Evolutionary conservation across 1,140 invertebrate species (phyloP), one percentile per base, ranked within the genome.

Genomic region (Laupala kohalensis): DNA sequence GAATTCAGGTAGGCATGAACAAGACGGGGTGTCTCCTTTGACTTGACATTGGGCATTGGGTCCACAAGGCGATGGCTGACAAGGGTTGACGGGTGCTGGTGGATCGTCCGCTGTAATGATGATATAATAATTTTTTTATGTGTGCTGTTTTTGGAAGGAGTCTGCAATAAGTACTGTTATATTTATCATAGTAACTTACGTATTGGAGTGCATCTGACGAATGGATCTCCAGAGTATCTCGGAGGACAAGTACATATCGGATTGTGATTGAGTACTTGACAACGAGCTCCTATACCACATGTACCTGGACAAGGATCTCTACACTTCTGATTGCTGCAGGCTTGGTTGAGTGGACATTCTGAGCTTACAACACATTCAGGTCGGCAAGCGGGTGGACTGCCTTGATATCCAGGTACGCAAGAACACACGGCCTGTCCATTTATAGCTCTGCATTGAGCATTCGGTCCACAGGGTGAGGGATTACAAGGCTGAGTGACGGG

Each of bases 11-110:
- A n/a, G n/a, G n/a, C n/a, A n/a, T n/a, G n/a, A n/a, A n/a, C n/a
- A n/a, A n/a, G n/a, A n/a, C n/a, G n/a, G n/a, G n/a, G n/a, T n/a
- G n/a, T n/a, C n/a, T n/a, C n/a, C n/a, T n/a, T n/a, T n/a, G n/a
- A n/a, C n/a, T n/a, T n/a, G n/a, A n/a, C n/a, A n/a, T n/a, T n/a
- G n/a, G n/a, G n/a, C n/a, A n/a, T n/a, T n/a, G n/a, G n/a, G n/a
- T 23, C 86, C 86, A 74, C 86, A 88, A 0, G 87, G 86, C 19
- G 84, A 84, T 64, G 84, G 84, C 19, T 81, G 74, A 74, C 88
- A 90, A 1, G 87, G 86, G 77, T 88, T 85, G 28, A 78, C 75
- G 66, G 78, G 77, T 29, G 74, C 68, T 69, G 77, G 75, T 74
- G 76, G 74, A 71, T 9, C 25, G 15, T 53, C 37, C 1, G 37